Evolutionary conservation across 2,113 vertebrate species (phyloP).

Genomic region (Parus major): DNA sequence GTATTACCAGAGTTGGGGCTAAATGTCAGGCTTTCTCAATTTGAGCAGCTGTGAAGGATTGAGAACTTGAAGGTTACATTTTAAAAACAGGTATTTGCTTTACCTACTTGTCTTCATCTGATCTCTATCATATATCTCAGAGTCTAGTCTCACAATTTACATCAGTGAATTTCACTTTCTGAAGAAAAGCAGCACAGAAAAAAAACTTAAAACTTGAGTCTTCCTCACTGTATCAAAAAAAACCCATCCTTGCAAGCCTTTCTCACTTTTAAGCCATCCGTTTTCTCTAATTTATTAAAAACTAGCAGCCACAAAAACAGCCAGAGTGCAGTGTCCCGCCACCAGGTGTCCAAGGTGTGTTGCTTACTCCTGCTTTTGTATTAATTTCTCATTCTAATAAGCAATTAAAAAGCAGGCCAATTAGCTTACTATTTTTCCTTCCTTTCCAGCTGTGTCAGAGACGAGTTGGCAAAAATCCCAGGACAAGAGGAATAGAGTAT

Average conservation of each 20-base stretch:
- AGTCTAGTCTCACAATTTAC: background rate
- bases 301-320: background rate
- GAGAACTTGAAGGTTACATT: background rate
- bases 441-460: conserved; percentile 38
- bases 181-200: background rate
- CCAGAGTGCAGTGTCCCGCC: background rate
- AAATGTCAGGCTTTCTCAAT: background rate
- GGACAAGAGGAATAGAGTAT: background rate
- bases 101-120: background rate
- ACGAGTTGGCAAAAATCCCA: conserved; percentile 16
- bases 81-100: background rate
- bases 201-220: background rate
- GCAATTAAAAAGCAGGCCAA: background rate
- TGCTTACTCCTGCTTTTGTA: background rate
- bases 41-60: background rate
- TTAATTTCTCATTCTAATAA: conserved; percentile 35
- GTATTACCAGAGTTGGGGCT: background rate
- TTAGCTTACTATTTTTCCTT: conserved; percentile 46
- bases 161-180: background rate
- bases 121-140: background rate
- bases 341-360: background rate
- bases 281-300: background rate
- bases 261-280: background rate
- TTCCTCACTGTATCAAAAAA: background rate
- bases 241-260: background rate